A percentile compares a stretch with the other conserved stretches of the same genome.
phyloP scores from a whole-genome alignment of 2,888 invertebrate species.

The Macrophya annulata region DNA sequence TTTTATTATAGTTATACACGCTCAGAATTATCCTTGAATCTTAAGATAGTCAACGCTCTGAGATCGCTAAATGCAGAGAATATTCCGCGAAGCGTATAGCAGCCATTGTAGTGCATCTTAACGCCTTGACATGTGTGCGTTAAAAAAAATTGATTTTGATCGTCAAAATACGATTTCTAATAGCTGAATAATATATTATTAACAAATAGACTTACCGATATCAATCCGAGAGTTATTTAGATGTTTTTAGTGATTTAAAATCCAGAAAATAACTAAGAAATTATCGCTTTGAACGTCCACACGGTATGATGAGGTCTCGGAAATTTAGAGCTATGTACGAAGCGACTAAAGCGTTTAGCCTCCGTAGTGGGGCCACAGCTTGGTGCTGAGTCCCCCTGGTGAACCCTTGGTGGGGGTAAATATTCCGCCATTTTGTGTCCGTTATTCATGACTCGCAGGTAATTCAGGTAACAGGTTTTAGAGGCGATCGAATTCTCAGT shows the following conservation, averaged over 20 bases:
- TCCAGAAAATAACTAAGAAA: conserved; percentile 17
- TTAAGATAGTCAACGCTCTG: conserved; percentile 37
- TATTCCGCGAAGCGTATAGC: conserved; percentile 20
- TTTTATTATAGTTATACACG: background rate
- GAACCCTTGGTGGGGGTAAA: conserved; percentile 45
- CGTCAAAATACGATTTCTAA: background rate
- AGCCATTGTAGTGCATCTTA: conserved; percentile 42
- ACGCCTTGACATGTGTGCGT: conserved; percentile 28
- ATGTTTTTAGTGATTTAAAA: background rate
- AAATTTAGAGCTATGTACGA: conserved; percentile 49
- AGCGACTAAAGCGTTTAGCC: conserved; percentile 30
- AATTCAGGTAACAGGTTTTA: conserved; percentile 48
- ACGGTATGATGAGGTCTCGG: conserved; percentile 23
- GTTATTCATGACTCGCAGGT: conserved; percentile 34
- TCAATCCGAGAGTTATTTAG: background rate
- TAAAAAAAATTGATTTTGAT: conserved; percentile 9
- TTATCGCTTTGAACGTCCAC: conserved; percentile 43
- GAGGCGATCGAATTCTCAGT: background rate
- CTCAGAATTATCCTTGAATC: background rate
- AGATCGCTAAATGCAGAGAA: conserved; percentile 20
- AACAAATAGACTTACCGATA: conserved; percentile 3
- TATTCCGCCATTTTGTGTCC: conserved; percentile 40
- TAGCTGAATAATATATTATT: background rate
- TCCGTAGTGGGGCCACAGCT: conserved; percentile 42
- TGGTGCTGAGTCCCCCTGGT: conserved; percentile 42